Evolutionary conservation across 2,888 invertebrate species (phyloP), one percentile per base, ranked within the genome.

Genomic region (Melieria omissa): DNA sequence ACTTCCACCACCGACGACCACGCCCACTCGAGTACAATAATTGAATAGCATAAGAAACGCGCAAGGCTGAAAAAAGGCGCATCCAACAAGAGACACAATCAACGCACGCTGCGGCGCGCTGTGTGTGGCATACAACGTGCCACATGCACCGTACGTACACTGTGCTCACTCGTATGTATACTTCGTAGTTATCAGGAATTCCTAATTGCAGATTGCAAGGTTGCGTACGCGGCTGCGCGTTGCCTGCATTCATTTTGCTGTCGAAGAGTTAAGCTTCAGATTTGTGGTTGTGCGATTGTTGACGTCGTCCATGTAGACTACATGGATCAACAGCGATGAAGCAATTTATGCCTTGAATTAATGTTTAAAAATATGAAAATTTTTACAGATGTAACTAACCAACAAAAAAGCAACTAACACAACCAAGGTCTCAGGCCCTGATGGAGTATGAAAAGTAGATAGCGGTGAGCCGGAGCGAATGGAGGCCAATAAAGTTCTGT

Each of bases 141-240:
- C 29, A 45, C n/a, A 10, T 44, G 54, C 60, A 45, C 16, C 16
- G 55, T 58, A 41, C 58, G 10, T 16, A 67, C 52, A 63, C 63
- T 41, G 29, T 29, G 29, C 29, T 29, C 29, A 3, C 29, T 29
- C 29, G 29, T 29, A 29, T 29, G 29, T 71, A 73, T 76, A 73
- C 73, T 73, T 74, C 74, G 75, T 74, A 76, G 76, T 74, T 74
- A 75, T 74, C 73, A 67, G 72, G 74, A 74, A 75, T 72, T 75
- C 73, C 72, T 76, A 77, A 77, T 77, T 75, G 75, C 70, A 75
- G 75, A 76, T 77, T 77, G 60, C 63, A 6, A 8, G 29, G 29
- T 29, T 29, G 29, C 29, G 29, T 29, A 29, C 29, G 29, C 1
- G 29, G 29, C 67, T 60, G 61, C 67, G 60, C 67, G 60, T 61